Evolutionary conservation across 2,113 vertebrate genomes (phyloP).

Genomic region (Phrynosoma blainvillii): DNA sequence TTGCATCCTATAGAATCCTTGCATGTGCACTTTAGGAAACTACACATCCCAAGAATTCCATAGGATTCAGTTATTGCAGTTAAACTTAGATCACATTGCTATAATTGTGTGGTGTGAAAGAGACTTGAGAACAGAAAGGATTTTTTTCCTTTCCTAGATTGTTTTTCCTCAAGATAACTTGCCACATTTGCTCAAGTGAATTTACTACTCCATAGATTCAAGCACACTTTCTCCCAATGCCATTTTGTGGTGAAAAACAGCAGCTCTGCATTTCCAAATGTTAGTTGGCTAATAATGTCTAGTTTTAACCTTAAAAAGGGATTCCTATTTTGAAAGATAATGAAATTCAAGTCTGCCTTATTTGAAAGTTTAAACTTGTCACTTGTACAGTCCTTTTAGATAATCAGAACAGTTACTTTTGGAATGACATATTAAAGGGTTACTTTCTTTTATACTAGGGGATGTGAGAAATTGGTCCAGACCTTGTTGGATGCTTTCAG

Average conservation of each 20-base stretch:
- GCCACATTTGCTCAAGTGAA: neutral
- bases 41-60: too few species aligned
- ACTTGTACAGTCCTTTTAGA: neutral
- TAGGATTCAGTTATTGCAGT: too few species aligned
- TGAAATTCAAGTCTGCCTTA: neutral
- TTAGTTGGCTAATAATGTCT: neutral
- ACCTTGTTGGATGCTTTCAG: neutral
- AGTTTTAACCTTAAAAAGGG: neutral
- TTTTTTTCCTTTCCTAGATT: too few species aligned
- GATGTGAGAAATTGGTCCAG: neutral
- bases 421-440: neutral
- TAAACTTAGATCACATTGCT: too few species aligned
- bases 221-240: neutral
- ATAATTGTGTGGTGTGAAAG: too few species aligned
- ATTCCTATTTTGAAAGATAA: neutral
- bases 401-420: neutral
- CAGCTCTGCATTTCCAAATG: conserved; percentile 12
- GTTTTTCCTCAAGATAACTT: neutral
- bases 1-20: too few species aligned
- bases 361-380: neutral
- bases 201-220: too few species aligned
- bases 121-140: too few species aligned
- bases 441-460: neutral
- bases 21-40: too few species aligned
- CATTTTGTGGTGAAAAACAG: neutral